phyloP scores from a whole-genome alignment of 2,797 vertebrate genomes.

The Trematomus bernacchii region DNA sequence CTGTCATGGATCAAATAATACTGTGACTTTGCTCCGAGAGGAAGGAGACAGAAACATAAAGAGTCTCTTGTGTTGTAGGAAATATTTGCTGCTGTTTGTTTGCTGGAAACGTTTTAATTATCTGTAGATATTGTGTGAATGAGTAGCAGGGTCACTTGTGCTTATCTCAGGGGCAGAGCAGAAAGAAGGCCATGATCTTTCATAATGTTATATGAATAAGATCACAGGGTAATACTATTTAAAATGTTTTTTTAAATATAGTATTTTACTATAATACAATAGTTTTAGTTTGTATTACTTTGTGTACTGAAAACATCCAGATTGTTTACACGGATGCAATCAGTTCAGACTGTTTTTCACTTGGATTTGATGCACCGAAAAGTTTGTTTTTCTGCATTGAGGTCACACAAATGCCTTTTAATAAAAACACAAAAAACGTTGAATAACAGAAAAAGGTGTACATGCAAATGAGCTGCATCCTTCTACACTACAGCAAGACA shows the following conservation, averaged over 20 bases:
- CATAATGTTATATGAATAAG: neutral
- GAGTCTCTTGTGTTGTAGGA: neutral
- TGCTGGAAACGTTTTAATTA: neutral
- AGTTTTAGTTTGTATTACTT: neutral
- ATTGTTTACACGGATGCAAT: neutral
- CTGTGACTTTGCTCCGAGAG: slow-evolving; percentile 21
- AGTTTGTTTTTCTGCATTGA: neutral
- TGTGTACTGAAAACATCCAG: neutral
- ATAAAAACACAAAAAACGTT: neutral
- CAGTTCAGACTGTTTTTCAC: neutral
- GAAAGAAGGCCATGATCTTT: neutral
- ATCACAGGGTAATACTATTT: neutral
- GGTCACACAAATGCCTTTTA: slow-evolving; percentile 3
- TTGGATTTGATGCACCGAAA: neutral
- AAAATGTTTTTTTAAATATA: neutral
- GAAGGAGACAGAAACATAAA: slow-evolving; percentile 33
- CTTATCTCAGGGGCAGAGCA: neutral
- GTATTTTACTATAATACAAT: neutral
- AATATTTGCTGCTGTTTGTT: neutral
- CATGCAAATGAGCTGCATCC: neutral
- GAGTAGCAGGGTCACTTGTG: neutral
- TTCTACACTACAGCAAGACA: neutral
- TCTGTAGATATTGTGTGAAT: neutral
- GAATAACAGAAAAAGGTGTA: neutral
- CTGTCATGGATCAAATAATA: slow-evolving; percentile 58